Percentiles rank a stretch among this genome's conserved stretches.
Evolutionary conservation across 2,888 invertebrate species (phyloP).

Genomic region (Byasa hedistus): DNA sequence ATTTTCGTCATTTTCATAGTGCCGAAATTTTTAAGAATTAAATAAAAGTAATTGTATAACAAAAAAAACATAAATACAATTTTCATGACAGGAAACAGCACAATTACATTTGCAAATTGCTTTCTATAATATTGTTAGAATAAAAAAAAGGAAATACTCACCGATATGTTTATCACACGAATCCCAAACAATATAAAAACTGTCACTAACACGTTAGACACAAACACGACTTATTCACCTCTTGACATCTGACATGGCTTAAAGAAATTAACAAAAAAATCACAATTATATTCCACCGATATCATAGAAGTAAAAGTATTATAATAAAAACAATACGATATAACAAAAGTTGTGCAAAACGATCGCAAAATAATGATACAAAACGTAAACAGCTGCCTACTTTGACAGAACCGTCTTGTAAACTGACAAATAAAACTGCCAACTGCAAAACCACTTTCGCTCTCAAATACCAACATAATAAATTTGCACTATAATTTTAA

Average conservation of each 20-base stretch:
- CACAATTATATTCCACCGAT: constrained; percentile 64
- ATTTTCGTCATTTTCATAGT: constrained; percentile 37
- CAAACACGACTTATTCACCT: constrained; percentile 75
- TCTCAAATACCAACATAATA: constrained; percentile 49
- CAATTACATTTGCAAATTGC: neutral
- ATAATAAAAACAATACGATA: constrained; percentile 72
- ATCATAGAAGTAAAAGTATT: constrained; percentile 59
- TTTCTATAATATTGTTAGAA: constrained; percentile 18
- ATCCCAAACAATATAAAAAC: constrained; percentile 77
- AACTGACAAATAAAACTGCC: constrained; percentile 70
- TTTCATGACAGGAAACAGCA: constrained; percentile 21
- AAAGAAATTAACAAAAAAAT: constrained; percentile 50
- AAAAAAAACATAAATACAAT: neutral
- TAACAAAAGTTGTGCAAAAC: constrained; percentile 75
- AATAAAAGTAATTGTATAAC: neutral
- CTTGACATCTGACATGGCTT: constrained; percentile 77
- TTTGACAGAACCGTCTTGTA: constrained; percentile 74
- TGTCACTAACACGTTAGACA: constrained; percentile 74
- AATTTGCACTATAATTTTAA: constrained; percentile 20
- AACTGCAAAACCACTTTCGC: constrained; percentile 66
- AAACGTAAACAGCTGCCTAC: constrained; percentile 79
- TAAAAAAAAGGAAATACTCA: constrained; percentile 58
- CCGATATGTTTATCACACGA: constrained; percentile 74
- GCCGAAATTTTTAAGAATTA: neutral
- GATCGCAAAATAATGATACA: constrained; percentile 77